Evolutionary conservation across 2,797 vertebrate species (phyloP), one percentile per base, ranked within the genome.

Genomic region (Protosalanx chinensis): DNA sequence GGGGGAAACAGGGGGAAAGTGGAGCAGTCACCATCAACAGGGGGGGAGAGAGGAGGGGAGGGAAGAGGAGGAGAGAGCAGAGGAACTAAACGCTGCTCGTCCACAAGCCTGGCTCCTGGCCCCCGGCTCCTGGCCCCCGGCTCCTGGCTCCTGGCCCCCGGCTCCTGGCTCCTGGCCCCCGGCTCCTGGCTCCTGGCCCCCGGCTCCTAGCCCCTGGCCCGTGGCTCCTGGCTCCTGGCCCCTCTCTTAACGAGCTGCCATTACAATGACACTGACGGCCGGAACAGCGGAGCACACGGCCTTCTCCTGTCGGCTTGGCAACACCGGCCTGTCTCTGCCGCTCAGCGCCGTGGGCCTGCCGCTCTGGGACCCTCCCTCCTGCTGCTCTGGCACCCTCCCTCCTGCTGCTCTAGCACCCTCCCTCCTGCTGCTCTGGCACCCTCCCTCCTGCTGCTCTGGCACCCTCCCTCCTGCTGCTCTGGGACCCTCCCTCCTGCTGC

Each of bases 231-330:
- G n/a, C n/a, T 46, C 5, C 41, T 46, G 41, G 51, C 18, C 15
- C 51, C 51, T 66, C 73, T 68, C 69, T 77, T 85, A 87, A 82
- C 37, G 59, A 84, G 82, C 83, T 81, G 82, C 74, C 78, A 77
- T 79, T 81, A 81, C 84, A 84, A 85, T 82, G 77, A 78, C 78
- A 78, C 81, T 27, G 75, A 76, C 67, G 81, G 71, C 67, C 82
- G 72, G 79, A 76, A 79, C 76, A 83, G 66, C 64, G 62, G 71
- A 81, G 75, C 82, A 81, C 81, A 77, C 65, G 77, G 77, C 57
- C 64, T 67, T 4, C 66, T n/a, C 29, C 51, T 46, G 2, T 5
- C 27, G 29, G 59, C 59, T 61, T 4, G 10, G 12, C 23, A 13
- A 12, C 59, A 27, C 20, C 2, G 30, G 2, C 20, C 23, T 29